These are phyloP conservation scores for Neodiprion pinetum DNA, from an alignment of 1,140 invertebrate species.

Conservation along the genomic window DNA sequence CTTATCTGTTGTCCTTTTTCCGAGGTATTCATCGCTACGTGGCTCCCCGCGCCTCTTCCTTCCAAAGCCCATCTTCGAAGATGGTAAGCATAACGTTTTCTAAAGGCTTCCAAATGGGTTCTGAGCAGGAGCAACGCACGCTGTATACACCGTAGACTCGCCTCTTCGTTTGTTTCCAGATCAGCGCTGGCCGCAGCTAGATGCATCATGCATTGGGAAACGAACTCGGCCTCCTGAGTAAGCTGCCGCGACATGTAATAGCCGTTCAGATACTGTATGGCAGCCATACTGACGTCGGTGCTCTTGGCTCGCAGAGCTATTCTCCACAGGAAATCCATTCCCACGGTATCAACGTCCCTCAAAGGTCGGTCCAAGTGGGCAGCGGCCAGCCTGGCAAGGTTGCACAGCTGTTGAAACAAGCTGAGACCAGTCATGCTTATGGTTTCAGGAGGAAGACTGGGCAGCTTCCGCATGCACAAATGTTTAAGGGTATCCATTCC, in stretches of 20 bases:
- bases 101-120: conserved; percentile 92
- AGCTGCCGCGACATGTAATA: conserved; percentile 92
- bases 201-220: conserved; percentile 90
- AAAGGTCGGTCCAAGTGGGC: conserved; percentile 66
- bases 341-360: conserved; percentile 65
- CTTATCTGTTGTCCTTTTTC: conserved; percentile 70
- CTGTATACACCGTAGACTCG: conserved; percentile 87
- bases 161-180: conserved; percentile 75
- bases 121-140: conserved; percentile 85
- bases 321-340: conserved; percentile 93
- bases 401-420: conserved; percentile 90
- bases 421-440: conserved; percentile 92
- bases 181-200: conserved; percentile 80
- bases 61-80: conserved; percentile 84
- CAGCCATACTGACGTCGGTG: conserved; percentile 92
- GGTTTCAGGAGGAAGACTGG: conserved; percentile 83
- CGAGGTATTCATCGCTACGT: conserved; percentile 68
- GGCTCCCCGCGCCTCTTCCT: conserved; percentile 76
- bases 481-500: conserved; percentile 86
- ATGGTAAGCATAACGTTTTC: conserved; percentile 87
- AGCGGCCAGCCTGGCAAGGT: conserved; percentile 77
- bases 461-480: conserved; percentile 88
- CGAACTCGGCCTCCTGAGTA: conserved; percentile 90
- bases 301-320: conserved; percentile 88
- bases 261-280: conserved; percentile 91